These are phyloP conservation scores for Zhengitettix transpicula DNA, from an alignment of 2,888 invertebrate species.

Conservation along the genomic window DNA sequence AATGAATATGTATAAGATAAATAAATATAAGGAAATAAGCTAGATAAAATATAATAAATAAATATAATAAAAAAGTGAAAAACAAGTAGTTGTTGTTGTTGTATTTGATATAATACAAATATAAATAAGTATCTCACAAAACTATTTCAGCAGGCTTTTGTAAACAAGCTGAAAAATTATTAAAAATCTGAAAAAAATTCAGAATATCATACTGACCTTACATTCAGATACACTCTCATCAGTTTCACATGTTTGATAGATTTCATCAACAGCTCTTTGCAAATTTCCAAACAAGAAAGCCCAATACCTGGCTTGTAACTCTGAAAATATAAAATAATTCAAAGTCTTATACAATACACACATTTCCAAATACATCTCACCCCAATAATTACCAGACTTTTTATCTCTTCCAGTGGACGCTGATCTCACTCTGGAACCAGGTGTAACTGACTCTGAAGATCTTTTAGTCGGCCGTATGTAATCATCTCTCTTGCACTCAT, in stretches of 20 bases:
- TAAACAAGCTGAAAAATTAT: no score
- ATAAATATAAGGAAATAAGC: no score
- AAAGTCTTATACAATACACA: not conserved
- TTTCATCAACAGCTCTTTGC: slow-evolving; percentile 82
- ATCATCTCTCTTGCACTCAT: slow-evolving; percentile 7
- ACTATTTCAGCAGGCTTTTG: no score
- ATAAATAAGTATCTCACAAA: no score
- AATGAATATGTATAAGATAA: no score
- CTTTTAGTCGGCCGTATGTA: slow-evolving; percentile 5
- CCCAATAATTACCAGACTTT: slow-evolving; percentile 38
- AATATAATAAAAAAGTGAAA: no score
- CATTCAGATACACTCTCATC: slow-evolving; percentile 90
- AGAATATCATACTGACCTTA: slow-evolving; percentile 22
- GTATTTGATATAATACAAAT: no score
- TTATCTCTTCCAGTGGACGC: slow-evolving; percentile 78
- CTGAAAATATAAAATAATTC: slow-evolving; percentile 21
- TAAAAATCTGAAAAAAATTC: no score
- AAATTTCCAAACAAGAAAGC: slow-evolving; percentile 87
- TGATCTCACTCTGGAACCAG: slow-evolving; percentile 51
- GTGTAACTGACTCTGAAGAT: slow-evolving; percentile 10
- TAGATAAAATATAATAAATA: no score
- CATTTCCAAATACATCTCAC: not conserved
- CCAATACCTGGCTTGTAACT: slow-evolving; percentile 87
- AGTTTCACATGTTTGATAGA: slow-evolving; percentile 88
- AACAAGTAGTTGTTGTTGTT: no score